A percentile compares a stretch with the other conserved stretches of the same genome.
These are phyloP conservation scores for Sinonovacula constricta DNA, from an alignment of 1,140 invertebrate species.

Conservation along the genomic window DNA sequence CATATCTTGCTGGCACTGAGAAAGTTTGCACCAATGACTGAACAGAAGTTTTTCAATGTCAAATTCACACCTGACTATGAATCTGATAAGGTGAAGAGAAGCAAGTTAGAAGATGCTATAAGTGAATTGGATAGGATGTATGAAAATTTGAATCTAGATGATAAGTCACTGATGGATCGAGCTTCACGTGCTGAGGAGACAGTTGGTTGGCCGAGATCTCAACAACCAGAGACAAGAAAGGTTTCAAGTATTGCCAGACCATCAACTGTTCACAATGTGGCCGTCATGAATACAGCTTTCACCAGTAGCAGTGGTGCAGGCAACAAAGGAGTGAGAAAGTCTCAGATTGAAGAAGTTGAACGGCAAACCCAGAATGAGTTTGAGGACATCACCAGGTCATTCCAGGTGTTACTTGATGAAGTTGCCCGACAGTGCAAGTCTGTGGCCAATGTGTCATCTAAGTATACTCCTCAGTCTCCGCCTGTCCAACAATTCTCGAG, in stretches of 20 bases:
- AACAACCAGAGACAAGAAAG: too few species aligned
- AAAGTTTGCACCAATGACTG: slow-evolving; percentile 67
- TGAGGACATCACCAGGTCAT: slow-evolving; percentile 72
- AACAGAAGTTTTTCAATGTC: slow-evolving; percentile 45
- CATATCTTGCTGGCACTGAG: slow-evolving; percentile 65
- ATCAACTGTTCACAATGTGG: too few species aligned
- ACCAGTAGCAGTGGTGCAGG: too few species aligned
- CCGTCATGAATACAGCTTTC: too few species aligned
- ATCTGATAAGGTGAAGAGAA: slow-evolving; percentile 57
- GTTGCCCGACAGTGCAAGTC: slow-evolving; percentile 55
- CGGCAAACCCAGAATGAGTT: slow-evolving; percentile 70
- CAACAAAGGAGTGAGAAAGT: slow-evolving; percentile 47
- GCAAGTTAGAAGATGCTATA: slow-evolving; percentile 71
- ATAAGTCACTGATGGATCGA: slow-evolving; percentile 51
- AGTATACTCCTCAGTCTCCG: background rate
- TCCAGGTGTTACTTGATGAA: slow-evolving; percentile 72
- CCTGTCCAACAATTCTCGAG: slow-evolving; percentile 52
- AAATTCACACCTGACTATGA: slow-evolving; percentile 56
- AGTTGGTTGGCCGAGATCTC: background rate
- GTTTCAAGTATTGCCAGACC: too few species aligned
- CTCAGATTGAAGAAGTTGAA: slow-evolving; percentile 59
- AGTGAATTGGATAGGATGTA: slow-evolving; percentile 72
- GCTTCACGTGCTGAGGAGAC: slow-evolving; percentile 56
- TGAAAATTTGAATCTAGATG: slow-evolving; percentile 63
- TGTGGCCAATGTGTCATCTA: slow-evolving; percentile 7